Conservation (phyloP, 2,797 vertebrate species). For the Sebastes elongatus region DNA sequence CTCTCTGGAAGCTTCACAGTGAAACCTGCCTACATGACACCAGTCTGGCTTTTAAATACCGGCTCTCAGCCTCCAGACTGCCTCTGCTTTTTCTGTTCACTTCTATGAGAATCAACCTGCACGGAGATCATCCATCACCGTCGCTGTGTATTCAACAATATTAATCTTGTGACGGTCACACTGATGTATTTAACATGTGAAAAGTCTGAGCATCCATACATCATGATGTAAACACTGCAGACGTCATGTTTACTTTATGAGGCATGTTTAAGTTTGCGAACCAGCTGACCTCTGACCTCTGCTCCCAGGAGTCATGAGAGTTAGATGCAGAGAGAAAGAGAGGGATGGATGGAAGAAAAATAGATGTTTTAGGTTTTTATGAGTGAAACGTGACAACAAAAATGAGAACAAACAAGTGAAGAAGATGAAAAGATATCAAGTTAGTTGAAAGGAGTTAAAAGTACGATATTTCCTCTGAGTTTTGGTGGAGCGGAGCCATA, state of each 20-base stretch:
- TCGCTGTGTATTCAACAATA: not conserved
- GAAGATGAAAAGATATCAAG: not conserved
- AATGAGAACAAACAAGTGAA: not conserved
- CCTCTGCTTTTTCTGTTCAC: not conserved
- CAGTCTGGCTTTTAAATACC: not conserved
- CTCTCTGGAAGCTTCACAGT: constrained; percentile 19
- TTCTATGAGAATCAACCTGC: not conserved
- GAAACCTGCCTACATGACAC: not conserved
- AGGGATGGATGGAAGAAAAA: too few relatives aligned
- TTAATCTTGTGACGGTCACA: not conserved
- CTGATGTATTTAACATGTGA: not conserved
- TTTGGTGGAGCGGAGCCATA: not conserved
- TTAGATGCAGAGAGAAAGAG: too few relatives aligned
- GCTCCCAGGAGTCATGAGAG: not conserved
- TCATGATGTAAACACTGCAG: not conserved
- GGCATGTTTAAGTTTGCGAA: not conserved
- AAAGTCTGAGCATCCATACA: not conserved
- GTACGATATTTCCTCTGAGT: too few relatives aligned
- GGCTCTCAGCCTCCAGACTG: not conserved
- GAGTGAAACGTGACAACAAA: not conserved
- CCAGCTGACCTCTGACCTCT: constrained; percentile 1
- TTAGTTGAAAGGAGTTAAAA: too few relatives aligned
- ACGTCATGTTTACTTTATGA: not conserved
- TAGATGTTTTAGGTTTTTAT: too few relatives aligned
- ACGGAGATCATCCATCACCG: not conserved